Evolutionary conservation across 2,113 vertebrate species (phyloP), one percentile per base, ranked within the genome.

Genomic region (Alligator mississippiensis): DNA sequence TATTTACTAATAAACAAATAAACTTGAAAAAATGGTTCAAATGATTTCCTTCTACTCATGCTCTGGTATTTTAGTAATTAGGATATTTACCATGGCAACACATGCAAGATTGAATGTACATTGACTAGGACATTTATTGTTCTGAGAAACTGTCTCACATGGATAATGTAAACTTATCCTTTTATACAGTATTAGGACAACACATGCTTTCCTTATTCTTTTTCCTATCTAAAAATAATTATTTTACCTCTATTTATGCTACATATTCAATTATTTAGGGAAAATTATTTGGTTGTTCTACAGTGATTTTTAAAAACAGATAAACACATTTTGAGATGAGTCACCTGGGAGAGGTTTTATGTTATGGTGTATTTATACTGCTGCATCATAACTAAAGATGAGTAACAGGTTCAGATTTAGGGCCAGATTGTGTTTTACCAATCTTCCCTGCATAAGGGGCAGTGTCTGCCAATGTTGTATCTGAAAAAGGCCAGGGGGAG

Each of bases 11-110:
- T 63, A 77, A 59, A 79, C 78, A 82, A 64, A 54, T n/a, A 58
- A 89, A 83, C 24, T 76, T 91, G 62, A 81, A 87, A 3, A 54
- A 5, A 22, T 79, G 30, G 47, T 54, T 74, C 21, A 80, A 70
- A 68, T n/a, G 11, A 3, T 3, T 60, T 72, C 70, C 84, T 87
- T 91, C 60, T 27, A 70, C 34, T 89, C 5, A 34, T 24, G 2
- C 77, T 68, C 12, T 85, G 28, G 22, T 93, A 79, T 88, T 94
- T 92, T 59, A 87, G 82, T 85, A 94, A 94, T 93, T 88, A 90
- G 80, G 87, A 27, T 72, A 64, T 82, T 82, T 87, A 34, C 68
- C 77, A 72, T 82, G 89, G 88, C 66, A 96, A 95, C 84, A 68
- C 59, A 61, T 80, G 92, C 79, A 94, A 77, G 84, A 80, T 77